Evolutionary conservation across 2,797 vertebrate species (phyloP), one percentile per base, ranked within the genome.

Genomic region (Catharus ustulatus): DNA sequence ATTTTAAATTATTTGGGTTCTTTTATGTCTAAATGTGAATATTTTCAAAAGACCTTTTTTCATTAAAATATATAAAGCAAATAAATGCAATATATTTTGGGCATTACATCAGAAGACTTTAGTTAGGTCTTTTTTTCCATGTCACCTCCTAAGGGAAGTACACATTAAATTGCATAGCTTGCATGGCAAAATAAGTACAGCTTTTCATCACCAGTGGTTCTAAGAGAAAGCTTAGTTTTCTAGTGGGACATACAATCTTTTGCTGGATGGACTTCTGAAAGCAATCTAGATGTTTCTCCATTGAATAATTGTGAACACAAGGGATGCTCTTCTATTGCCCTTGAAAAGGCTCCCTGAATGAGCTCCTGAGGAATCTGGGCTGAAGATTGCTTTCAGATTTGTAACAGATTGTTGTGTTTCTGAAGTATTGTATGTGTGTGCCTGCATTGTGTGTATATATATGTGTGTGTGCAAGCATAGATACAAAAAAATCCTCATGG

Each of bases 101-200:
- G 89, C 89, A 93, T 61, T 92, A 92, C 89, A 94, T 96, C 93
- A 96, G 89, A 96, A 92, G 72, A 74, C 11, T 94, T 80, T 62
- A 76, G 71, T 80, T 92, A 64, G 75, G 55, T 55, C 51, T 58
- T 84, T 90, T 58, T 92, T 86, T 71, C 87, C 51, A 72, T 81
- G 92, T 84, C 76, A 87, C 57, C 76, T 92, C 79, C 49, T 85
- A 79, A 77, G 62, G 88, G 57, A 58, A 91, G 24, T 68, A 52
- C 59, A 87, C 48, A 58, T 87, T 90, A 91, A 92, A 87, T 55
- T 38, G 48, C 51, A 62, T 49, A 75, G 43, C 84, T 96, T 87
- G 61, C 45, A 45, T 69, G 84, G 68, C 64, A 64, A 93, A 93
- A 46, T 89, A 85, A 91, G 51, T 75, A 63, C 75, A 86, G 62